These are phyloP conservation scores for Drosophila lacertosa DNA, from an alignment of 1,140 invertebrate species.

Conservation along the genomic window DNA sequence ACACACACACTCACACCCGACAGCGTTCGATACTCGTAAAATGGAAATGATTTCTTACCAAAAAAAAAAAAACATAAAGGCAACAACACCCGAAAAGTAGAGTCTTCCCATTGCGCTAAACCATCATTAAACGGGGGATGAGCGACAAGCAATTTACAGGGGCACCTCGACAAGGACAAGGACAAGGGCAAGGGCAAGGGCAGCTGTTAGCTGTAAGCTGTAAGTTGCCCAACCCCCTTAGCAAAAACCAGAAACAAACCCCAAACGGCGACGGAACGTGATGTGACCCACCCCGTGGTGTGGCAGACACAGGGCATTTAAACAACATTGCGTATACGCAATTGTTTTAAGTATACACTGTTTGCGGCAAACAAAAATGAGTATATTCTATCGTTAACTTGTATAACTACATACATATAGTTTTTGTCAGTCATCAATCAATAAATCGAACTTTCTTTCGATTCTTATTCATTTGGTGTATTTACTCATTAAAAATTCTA, in stretches of 20 bases:
- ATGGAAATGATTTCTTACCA: slow-evolving; percentile 1
- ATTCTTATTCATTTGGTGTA: too few relatives aligned
- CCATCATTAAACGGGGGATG: slow-evolving; percentile 12
- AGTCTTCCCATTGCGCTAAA: neutral
- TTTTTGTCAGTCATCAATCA: too few relatives aligned
- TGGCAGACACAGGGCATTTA: neutral
- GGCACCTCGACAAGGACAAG: neutral
- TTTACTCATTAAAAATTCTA: too few relatives aligned
- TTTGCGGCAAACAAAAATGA: too few relatives aligned
- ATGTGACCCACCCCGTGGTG: neutral
- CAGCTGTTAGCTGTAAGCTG: slow-evolving; percentile 30
- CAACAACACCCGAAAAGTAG: too few relatives aligned
- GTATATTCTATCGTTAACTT: too few relatives aligned
- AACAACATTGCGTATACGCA: too few relatives aligned
- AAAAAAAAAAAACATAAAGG: neutral
- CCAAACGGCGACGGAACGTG: neutral
- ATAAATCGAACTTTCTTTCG: too few relatives aligned
- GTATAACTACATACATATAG: too few relatives aligned
- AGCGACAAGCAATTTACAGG: neutral
- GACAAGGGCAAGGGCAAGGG: slow-evolving; percentile 28
- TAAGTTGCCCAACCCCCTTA: neutral
- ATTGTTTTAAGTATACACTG: too few relatives aligned
- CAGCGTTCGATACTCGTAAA: slow-evolving; percentile 11
- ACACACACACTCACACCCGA: slow-evolving; percentile 1
- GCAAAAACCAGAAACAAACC: neutral